phyloP scores from a whole-genome alignment of 2,888 invertebrate genomes.

The Merodon equestris region DNA sequence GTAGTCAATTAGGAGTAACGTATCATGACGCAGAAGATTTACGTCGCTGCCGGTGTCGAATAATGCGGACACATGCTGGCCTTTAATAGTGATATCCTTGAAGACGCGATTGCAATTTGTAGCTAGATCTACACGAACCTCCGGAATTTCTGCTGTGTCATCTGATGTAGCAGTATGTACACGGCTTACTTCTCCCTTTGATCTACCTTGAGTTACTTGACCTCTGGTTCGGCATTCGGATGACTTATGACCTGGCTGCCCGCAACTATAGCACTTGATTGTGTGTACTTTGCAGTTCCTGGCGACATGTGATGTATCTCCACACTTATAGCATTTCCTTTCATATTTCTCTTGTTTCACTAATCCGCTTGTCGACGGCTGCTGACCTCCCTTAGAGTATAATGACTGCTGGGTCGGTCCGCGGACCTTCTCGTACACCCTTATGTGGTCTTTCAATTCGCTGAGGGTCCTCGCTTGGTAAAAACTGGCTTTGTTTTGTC shows the following conservation, averaged over 20 bases:
- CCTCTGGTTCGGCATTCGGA: too few relatives aligned
- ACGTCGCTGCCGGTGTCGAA: slow-evolving; percentile 54
- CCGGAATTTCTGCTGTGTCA: not conserved
- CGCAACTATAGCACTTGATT: too few relatives aligned
- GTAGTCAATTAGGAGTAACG: slow-evolving; percentile 12
- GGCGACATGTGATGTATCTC: not conserved
- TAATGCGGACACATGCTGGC: slow-evolving; percentile 30
- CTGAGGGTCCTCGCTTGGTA: slow-evolving; percentile 31
- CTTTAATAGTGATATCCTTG: slow-evolving; percentile 18
- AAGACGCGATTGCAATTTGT: slow-evolving; percentile 18
- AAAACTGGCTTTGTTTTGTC: slow-evolving; percentile 23
- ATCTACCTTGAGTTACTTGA: too few relatives aligned
- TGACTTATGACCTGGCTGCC: too few relatives aligned
- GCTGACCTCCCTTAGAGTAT: slow-evolving; percentile 5
- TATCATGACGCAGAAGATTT: slow-evolving; percentile 35
- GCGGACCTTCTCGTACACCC: slow-evolving; percentile 33
- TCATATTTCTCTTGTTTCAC: not conserved
- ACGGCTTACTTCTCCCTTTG: too few relatives aligned
- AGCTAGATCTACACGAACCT: slow-evolving; percentile 1
- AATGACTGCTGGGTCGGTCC: slow-evolving; percentile 17
- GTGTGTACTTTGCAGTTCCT: not conserved
- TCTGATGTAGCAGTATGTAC: slow-evolving; percentile 16
- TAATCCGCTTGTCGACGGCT: not conserved
- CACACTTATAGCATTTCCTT: slow-evolving; percentile 13
- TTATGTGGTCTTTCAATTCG: slow-evolving; percentile 33